Evolutionary conservation across 1,140 invertebrate genomes (phyloP), one percentile per base, ranked within the genome.

Genomic region (Drosophila asahinai): DNA sequence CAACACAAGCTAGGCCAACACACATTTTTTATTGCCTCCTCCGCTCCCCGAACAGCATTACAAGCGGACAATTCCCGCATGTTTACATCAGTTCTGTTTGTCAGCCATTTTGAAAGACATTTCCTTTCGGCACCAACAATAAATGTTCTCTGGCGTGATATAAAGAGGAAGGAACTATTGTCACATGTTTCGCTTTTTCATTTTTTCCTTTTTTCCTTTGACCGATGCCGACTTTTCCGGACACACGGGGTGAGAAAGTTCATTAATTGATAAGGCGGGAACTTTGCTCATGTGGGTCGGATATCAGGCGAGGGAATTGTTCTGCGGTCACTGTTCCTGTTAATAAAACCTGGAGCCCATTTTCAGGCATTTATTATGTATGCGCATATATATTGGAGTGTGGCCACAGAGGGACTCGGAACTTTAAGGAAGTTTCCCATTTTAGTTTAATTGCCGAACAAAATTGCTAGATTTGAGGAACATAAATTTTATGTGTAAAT

Each of bases 181-280:
- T 65, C 61, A 87, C 62, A 64, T 77, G 78, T 65, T 64, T 67
- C 62, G 67, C 47, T 52, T 66, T 77, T 47, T 25, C 42, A 11
- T 42, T 22, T 42, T 25, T 42, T 38, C 27, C 27, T 1, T 22
- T 8, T 5, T 9, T 47, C 30, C 30, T 48, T 61, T 30, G 12
- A 4, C 6, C 7, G 3, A 17, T 27, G 40, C 40, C 15, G 15
- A 2, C 25, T 19, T 25, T 73, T 65, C 60, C 63, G 61, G 62
- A 65, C 7, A 38, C 40, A 36, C 59, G 45, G 43, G 70, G 63
- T 67, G 73, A 70, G 60, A 73, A 76, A 65, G 77, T 83, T 80
- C 68, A 83, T 83, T 87, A 80, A 89, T 83, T 87, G 81, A 83
- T 81, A 71, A 77, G 77, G 58, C 64, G 40, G 65, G 12, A 65